Conservation (phyloP, 1,140 invertebrate genomes). For the Drosophila takahashii region DNA sequence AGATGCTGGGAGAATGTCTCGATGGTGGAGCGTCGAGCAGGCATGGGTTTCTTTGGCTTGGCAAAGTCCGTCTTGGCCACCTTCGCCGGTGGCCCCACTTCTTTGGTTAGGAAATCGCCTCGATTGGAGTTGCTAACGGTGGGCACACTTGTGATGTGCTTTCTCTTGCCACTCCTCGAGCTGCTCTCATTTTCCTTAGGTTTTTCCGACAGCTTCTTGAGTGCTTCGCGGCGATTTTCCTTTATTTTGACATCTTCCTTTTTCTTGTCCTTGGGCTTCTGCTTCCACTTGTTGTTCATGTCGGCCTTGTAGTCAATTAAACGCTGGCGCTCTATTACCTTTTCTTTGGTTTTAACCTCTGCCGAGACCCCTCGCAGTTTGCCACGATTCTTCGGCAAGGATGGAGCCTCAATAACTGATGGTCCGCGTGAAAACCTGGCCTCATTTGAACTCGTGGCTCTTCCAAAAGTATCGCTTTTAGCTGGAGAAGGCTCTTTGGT, state of each 20-base stretch:
- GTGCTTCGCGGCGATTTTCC: conserved; percentile 59
- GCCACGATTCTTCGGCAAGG: conserved; percentile 52
- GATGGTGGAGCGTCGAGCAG: conserved; percentile 21
- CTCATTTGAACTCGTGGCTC: background rate
- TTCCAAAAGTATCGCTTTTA: background rate
- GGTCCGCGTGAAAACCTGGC: conserved; percentile 14
- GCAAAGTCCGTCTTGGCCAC: conserved; percentile 10
- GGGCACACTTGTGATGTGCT: conserved; percentile 38
- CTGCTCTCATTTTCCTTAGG: background rate
- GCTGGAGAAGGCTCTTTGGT: background rate
- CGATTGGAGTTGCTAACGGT: conserved; percentile 53
- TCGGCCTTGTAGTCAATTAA: conserved; percentile 23
- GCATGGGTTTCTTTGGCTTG: conserved; percentile 5
- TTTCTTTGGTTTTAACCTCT: background rate
- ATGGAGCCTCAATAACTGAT: conserved; percentile 55
- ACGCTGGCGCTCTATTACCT: conserved; percentile 38
- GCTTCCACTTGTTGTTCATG: conserved; percentile 63
- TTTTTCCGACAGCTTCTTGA: conserved; percentile 61
- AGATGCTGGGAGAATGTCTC: conserved; percentile 50
- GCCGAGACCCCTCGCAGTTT: conserved; percentile 63
- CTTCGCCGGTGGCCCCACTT: conserved; percentile 37
- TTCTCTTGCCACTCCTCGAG: conserved; percentile 10
- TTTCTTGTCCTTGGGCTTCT: conserved; percentile 58
- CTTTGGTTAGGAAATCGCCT: conserved; percentile 64
- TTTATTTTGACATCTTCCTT: conserved; percentile 40